A percentile compares a stretch with the other conserved stretches of the same genome.
Conservation (phyloP, 2,797 vertebrate species). For the Philypnodon macrostomus region DNA sequence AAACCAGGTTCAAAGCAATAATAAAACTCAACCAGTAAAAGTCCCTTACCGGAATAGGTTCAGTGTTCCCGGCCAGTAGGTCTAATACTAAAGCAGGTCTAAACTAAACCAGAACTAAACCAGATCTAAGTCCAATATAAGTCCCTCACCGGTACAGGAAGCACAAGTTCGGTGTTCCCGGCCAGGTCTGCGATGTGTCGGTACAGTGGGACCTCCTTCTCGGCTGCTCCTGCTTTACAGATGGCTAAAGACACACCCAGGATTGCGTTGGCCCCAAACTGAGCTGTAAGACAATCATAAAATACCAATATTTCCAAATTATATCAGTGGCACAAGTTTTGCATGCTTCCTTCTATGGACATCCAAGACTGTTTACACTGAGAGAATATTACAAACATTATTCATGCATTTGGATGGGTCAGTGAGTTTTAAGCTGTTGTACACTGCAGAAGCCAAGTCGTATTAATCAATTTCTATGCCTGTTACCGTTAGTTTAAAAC, state of each 20-base stretch:
- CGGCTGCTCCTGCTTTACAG: constrained; percentile 90
- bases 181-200: constrained; percentile 93
- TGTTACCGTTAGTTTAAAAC: too few relatives aligned
- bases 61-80: constrained; percentile 87
- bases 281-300: constrained; percentile 69
- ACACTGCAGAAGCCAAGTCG: too few relatives aligned
- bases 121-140: too few relatives aligned
- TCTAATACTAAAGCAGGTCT: not conserved
- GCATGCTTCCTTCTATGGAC: too few relatives aligned
- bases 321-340: too few relatives aligned
- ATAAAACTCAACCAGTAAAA: not conserved
- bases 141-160: constrained; percentile 93
- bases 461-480: too few relatives aligned
- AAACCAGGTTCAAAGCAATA: not conserved
- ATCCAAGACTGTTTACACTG: too few relatives aligned
- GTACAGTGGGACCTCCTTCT: constrained; percentile 88
- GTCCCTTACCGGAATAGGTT: too few relatives aligned
- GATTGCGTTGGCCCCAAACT: constrained; percentile 92
- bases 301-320: too few relatives aligned
- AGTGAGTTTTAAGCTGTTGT: too few relatives aligned
- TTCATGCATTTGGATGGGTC: too few relatives aligned
- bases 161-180: constrained; percentile 90
- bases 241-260: constrained; percentile 90
- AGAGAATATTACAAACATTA: too few relatives aligned
- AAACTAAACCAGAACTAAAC: not conserved